Evolutionary conservation across 2,113 vertebrate genomes (phyloP), one percentile per base, ranked within the genome.

Genomic region (Aldabrachelys gigantea): DNA sequence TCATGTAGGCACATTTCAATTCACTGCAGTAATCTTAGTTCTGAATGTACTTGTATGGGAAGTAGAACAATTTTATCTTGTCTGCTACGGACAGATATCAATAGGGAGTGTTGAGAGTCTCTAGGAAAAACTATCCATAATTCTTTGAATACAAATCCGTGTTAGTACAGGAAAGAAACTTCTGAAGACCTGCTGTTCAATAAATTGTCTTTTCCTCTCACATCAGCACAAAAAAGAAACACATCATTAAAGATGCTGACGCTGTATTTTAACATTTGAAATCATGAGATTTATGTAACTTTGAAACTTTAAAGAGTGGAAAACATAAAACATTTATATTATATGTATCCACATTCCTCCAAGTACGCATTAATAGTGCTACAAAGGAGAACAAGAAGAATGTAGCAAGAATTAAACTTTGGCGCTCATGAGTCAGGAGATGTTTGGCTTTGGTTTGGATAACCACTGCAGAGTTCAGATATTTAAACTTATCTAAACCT

Each of bases 81-180:
- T 57, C 62, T 91, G 59, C 62, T 90, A 16, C 44, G 92, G 49
- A 87, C 9, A 6, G n/a, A 21, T 54, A 88, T 62, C 52, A 85
- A 62, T 54, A 80, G 19, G 35, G 4, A 72, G 17, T 91, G 49
- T 56, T 50, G 82, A 80, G 88, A 75, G 85, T 90, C 82, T 69
- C 86, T 72, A 29, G 17, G 14, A 17, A 80, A 92, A 89, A 87
- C 6, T 17, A 81, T 69, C 35, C 52, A 24, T 21, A 92, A 83
- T 85, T 91, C 65, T 87, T 91, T 92, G 21, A 95, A 80, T 85
- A 16, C 96, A 89, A 82, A 24, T 41, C 41, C 72, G 10, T 82
- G 41, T 11, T 93, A 49, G 62, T 41, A 54, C 19, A 52, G 16
- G n/a, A 5, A 21, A 8, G 93, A 91, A 31, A 65, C 80, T 57